Conservation (phyloP, 2,888 invertebrate species). For the Ennomos fuscantarius region DNA sequence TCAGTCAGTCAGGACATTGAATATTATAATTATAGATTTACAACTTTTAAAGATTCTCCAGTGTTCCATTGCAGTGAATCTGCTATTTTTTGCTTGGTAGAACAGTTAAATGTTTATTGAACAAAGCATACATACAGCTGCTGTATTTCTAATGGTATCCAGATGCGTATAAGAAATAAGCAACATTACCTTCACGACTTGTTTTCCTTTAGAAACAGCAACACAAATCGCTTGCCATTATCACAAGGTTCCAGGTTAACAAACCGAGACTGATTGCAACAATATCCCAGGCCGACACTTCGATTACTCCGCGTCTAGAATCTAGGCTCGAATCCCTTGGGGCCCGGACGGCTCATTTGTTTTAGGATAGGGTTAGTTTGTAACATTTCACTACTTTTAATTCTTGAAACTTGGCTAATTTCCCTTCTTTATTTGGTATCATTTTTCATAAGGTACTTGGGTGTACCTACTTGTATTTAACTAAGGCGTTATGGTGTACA, state of each 20-base stretch:
- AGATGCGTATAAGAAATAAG: not conserved
- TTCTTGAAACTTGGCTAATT: too few species aligned
- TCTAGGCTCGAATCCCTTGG: slow-evolving; percentile 5
- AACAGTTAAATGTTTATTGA: too few species aligned
- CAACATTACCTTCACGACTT: slow-evolving; percentile 4
- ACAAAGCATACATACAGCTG: too few species aligned
- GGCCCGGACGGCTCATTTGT: slow-evolving; percentile 10
- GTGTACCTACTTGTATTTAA: too few species aligned
- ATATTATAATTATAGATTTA: too few species aligned
- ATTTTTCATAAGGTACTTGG: too few species aligned
- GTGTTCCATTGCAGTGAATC: too few species aligned
- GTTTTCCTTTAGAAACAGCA: slow-evolving; percentile 8
- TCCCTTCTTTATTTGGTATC: too few species aligned
- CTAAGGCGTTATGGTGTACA: too few species aligned
- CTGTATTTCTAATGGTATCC: not conserved
- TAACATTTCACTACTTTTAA: not conserved
- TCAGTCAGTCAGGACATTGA: too few species aligned
- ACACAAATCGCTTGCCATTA: slow-evolving; percentile 47
- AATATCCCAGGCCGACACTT: slow-evolving; percentile 13
- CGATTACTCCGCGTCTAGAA: slow-evolving; percentile 20
- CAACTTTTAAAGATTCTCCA: too few species aligned
- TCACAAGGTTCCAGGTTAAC: slow-evolving; percentile 40
- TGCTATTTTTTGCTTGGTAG: too few species aligned
- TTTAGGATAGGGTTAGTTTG: not conserved
- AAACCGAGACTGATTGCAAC: slow-evolving; percentile 16